Percentiles rank a stretch among this genome's conserved stretches.
phyloP scores from a whole-genome alignment of 1,140 invertebrate genomes.

The Caenorhabditis brenneri region DNA sequence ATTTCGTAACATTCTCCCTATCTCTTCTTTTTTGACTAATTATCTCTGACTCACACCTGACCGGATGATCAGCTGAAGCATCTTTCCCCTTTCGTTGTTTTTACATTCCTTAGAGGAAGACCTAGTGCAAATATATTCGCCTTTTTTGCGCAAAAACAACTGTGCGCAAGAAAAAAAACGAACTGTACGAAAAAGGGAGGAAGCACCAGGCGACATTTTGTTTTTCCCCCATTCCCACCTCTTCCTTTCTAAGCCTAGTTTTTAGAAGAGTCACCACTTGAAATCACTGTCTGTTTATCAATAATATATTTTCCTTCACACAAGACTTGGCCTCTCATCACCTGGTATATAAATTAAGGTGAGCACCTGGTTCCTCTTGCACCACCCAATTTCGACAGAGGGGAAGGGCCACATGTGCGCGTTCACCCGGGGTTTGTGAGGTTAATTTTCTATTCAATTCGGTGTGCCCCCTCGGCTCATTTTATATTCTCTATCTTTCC shows the following conservation, averaged over 20 bases:
- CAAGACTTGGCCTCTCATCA: not conserved
- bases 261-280: not conserved
- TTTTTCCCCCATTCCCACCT: not conserved
- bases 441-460: not conserved
- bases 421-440: not conserved
- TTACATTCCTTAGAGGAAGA: not conserved
- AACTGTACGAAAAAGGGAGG: slow-evolving; percentile 17
- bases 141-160: slow-evolving; percentile 10
- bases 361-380: not conserved
- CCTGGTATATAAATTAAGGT: not conserved
- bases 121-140: not conserved
- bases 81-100: not conserved
- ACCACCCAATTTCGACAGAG: not conserved
- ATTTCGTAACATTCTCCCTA: not conserved
- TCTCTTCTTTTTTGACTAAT: not conserved
- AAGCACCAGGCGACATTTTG: not conserved
- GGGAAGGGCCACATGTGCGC: not conserved
- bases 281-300: not conserved
- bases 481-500: not conserved
- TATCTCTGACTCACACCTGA: slow-evolving; percentile 19
- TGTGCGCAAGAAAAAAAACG: not conserved
- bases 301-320: not conserved
- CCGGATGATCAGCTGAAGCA: slow-evolving; percentile 39
- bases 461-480: not conserved
- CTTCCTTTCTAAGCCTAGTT: not conserved